Conservation (phyloP, 1,140 invertebrate species). For the Glomeris maerens region DNA sequence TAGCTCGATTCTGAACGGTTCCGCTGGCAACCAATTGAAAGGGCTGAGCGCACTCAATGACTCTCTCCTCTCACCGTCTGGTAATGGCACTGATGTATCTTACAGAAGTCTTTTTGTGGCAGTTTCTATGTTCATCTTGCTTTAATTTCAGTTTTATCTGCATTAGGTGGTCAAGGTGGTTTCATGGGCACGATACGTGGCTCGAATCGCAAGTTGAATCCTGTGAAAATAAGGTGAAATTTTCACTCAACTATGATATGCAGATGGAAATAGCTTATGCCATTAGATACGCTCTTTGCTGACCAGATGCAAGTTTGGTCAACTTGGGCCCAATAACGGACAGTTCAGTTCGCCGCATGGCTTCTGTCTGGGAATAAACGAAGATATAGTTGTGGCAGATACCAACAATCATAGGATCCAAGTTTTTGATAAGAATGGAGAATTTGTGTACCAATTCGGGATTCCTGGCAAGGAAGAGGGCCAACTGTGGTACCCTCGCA, state of each 20-base stretch:
- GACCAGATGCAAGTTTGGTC: conserved; percentile 78
- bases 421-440: conserved; percentile 76
- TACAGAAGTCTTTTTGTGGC: too few relatives aligned
- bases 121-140: too few relatives aligned
- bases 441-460: conserved; percentile 78
- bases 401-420: conserved; percentile 92
- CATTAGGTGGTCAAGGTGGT: too few relatives aligned
- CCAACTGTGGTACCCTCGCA: conserved; percentile 89
- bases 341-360: conserved; percentile 95
- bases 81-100: too few relatives aligned
- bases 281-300: neutral
- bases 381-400: conserved; percentile 82
- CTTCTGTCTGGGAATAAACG: conserved; percentile 83
- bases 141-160: too few relatives aligned
- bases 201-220: conserved; percentile 26
- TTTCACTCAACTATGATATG: neutral
- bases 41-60: too few relatives aligned
- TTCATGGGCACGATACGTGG: too few relatives aligned
- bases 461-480: conserved; percentile 84
- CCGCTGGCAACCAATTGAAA: neutral
- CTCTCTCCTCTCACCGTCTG: too few relatives aligned
- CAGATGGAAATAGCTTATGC: conserved; percentile 3
- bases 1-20: conserved; percentile 4
- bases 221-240: conserved; percentile 34
- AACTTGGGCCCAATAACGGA: conserved; percentile 72